These are phyloP conservation scores for Acanthosepion esculentum DNA, from an alignment of 2,888 invertebrate species.

Conservation along the genomic window DNA sequence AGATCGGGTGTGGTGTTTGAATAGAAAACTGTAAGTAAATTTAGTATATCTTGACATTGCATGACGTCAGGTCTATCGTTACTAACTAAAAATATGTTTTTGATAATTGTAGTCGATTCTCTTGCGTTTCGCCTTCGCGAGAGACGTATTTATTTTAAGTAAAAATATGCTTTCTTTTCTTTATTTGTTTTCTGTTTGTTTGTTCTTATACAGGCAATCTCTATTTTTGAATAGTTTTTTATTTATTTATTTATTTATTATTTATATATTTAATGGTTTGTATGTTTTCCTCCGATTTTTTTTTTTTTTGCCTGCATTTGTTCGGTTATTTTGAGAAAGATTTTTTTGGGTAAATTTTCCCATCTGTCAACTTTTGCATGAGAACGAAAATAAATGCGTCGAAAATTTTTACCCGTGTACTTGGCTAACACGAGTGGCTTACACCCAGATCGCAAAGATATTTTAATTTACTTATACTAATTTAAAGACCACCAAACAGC, in stretches of 20 bases:
- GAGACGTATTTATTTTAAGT: too few relatives aligned
- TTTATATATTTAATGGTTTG: too few relatives aligned
- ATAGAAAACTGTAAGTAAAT: neutral
- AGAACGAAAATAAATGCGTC: neutral
- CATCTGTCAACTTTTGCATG: neutral
- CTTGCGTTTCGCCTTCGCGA: too few relatives aligned
- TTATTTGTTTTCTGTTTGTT: neutral
- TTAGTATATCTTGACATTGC: neutral
- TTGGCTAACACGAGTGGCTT: neutral
- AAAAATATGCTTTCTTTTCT: neutral
- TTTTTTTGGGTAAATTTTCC: neutral
- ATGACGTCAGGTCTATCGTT: neutral
- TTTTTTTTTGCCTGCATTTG: neutral
- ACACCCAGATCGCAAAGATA: neutral
- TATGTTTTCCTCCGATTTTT: too few relatives aligned
- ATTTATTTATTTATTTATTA: too few relatives aligned
- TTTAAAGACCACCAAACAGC: neutral
- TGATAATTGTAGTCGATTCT: neutral
- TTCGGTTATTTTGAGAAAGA: neutral
- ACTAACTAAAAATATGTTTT: neutral
- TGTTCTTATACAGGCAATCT: neutral
- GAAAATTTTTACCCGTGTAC: neutral
- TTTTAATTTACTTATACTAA: neutral
- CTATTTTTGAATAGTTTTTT: too few relatives aligned
- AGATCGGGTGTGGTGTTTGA: too few relatives aligned